A percentile compares a stretch with the other conserved stretches of the same genome.
These are phyloP conservation scores for Drosophila repletoides DNA, from an alignment of 1,140 invertebrate genomes.

Conservation along the genomic window DNA sequence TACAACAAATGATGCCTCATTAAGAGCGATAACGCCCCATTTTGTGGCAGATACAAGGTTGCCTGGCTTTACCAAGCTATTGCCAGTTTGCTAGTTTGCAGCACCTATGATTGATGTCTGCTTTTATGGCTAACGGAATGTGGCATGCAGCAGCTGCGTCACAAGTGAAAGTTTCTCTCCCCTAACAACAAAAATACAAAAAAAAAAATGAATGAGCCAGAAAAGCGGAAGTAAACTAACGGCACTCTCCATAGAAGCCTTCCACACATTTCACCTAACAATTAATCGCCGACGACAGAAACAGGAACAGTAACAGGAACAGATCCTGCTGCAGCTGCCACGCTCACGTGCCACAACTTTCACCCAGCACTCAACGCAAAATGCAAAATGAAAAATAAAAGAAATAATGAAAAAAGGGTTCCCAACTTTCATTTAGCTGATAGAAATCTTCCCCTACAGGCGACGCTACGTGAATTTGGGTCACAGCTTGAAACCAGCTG, in stretches of 20 bases:
- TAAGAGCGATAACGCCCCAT: conserved; percentile 79
- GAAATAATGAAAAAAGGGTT: conserved; percentile 16
- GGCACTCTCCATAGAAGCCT: conserved; percentile 22
- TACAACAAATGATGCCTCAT: conserved; percentile 79
- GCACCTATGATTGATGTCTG: conserved; percentile 74
- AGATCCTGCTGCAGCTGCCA: conserved; percentile 8
- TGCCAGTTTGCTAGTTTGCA: conserved; percentile 3
- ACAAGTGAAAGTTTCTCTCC: conserved; percentile 36
- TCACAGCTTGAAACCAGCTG: conserved; percentile 19
- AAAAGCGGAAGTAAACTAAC: conserved; percentile 53
- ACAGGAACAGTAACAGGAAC: background rate
- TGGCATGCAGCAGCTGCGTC: background rate
- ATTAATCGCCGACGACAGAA: background rate
- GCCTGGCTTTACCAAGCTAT: background rate
- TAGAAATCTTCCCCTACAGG: conserved; percentile 37
- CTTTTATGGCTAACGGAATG: conserved; percentile 60
- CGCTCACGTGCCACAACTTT: conserved; percentile 43
- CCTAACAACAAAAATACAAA: background rate
- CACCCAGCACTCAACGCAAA: conserved; percentile 8
- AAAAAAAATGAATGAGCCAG: background rate
- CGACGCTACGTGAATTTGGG: conserved; percentile 15
- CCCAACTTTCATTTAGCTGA: conserved; percentile 41
- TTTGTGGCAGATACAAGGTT: conserved; percentile 49
- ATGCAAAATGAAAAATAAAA: background rate
- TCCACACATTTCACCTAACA: conserved; percentile 1